Conservation (phyloP, 2,113 vertebrate genomes). For the Sebastes fasciatus region DNA sequence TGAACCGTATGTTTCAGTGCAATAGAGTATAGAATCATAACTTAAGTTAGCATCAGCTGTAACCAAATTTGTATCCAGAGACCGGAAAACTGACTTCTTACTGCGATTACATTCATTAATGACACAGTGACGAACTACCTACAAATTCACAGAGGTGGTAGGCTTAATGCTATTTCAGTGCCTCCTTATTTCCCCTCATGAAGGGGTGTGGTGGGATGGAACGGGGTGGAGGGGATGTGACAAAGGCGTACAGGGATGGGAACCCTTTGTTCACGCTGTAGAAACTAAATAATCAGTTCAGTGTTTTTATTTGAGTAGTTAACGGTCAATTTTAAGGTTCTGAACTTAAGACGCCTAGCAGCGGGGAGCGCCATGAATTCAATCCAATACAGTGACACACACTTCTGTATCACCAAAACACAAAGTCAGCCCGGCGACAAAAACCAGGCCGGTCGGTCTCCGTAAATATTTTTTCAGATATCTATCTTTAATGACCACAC, state of each 20-base stretch:
- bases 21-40: not conserved
- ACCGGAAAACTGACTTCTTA: not conserved
- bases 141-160: not conserved
- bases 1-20: not conserved
- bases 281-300: constrained; percentile 52
- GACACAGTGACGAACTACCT: not conserved
- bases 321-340: constrained; percentile 2
- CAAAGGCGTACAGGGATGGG: not conserved
- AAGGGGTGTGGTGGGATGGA: constrained; percentile 53
- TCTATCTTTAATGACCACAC: not conserved
- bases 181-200: constrained; percentile 24
- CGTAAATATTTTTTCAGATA: constrained; percentile 27
- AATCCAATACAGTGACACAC: constrained; percentile 5
- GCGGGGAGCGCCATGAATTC: not conserved
- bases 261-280: constrained; percentile 57
- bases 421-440: not conserved
- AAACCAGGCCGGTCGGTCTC: not conserved
- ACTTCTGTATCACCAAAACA: not conserved
- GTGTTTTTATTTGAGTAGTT: constrained; percentile 26
- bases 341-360: not conserved
- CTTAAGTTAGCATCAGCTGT: not conserved
- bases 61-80: not conserved
- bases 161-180: constrained; percentile 1
- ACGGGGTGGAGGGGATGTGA: constrained; percentile 63
- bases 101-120: not conserved